Evolutionary conservation across 2,888 invertebrate species (phyloP), one percentile per base, ranked within the genome.

Genomic region (Pinctada fucata): DNA sequence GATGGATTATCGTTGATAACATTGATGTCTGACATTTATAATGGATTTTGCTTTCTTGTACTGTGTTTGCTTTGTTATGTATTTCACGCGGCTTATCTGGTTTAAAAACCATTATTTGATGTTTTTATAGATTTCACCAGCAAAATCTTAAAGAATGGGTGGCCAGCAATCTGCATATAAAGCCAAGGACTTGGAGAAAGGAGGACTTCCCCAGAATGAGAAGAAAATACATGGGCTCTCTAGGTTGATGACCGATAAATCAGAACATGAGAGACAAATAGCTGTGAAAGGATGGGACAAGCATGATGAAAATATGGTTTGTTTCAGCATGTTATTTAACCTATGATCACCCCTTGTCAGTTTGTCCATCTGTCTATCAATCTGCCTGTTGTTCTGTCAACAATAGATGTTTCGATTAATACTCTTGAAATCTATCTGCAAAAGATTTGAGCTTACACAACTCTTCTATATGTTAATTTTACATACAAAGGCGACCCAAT

Each of bases 231-330:
- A 85, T 48, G 83, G 86, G 6, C 73, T 89, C 16, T 85, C 86
- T 10, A 76, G 86, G 58, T 72, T 87, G 13, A 79, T 89, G 63
- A 85, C 87, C 48, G 80, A 86, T n/a, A 86, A 86, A 58, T 82
- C 86, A 6, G 81, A 84, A 8, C 83, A 85, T 71, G 76, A 86
- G 13, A 82, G 83, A 58, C 79, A 81, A 10, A 82, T 87, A 1
- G 84, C 85, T 5, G 72, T 77, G 50, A 79, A 82, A 50, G 86
- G 84, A 58, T 85, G 87, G 87, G 84, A 85, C 76, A 82, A 75
- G 49, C 81, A 86, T 69, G 85, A 88, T 76, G 83, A 85, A 75
- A 83, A 88, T 68, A 82, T 86, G 82, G 88, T 88, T 80, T 45
- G 5, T 3, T 67, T n/a, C 31, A 31, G 31, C 31, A 31, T 31